A percentile compares a stretch with the other conserved stretches of the same genome.
phyloP scores from a whole-genome alignment of 2,113 vertebrate species.

The Aleadryas rufinucha region DNA sequence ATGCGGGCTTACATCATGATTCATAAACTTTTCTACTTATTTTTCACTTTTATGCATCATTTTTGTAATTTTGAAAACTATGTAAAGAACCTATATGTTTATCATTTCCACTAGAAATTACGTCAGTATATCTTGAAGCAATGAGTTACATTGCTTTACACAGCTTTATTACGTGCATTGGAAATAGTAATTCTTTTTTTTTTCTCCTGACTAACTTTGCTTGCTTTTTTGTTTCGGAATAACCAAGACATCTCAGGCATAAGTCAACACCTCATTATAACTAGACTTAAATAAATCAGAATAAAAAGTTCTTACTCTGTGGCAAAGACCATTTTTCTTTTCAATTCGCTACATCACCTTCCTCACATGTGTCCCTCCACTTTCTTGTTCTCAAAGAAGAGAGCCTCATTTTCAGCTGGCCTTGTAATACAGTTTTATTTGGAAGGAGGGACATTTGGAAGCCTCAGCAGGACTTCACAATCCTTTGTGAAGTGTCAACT shows the following conservation, averaged over 20 bases:
- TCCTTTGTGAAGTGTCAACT: background rate
- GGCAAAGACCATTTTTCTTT: background rate
- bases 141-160: background rate
- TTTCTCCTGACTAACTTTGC: background rate
- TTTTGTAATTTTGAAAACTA: background rate
- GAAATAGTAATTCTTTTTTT: background rate
- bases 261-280: background rate
- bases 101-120: background rate
- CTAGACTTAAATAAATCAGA: background rate
- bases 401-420: background rate
- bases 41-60: background rate
- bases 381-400: background rate
- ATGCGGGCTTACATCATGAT: background rate
- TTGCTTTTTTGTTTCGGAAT: background rate
- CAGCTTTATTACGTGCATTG: background rate
- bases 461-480: background rate
- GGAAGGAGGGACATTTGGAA: background rate
- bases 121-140: background rate
- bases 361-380: background rate
- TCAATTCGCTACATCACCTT: background rate
- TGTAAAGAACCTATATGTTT: background rate
- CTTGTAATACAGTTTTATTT: background rate
- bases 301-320: background rate
- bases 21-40: background rate
- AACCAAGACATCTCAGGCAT: background rate